Evolutionary conservation across 2,888 invertebrate species (phyloP).

Genomic region (Petrophora chlorosata): DNA sequence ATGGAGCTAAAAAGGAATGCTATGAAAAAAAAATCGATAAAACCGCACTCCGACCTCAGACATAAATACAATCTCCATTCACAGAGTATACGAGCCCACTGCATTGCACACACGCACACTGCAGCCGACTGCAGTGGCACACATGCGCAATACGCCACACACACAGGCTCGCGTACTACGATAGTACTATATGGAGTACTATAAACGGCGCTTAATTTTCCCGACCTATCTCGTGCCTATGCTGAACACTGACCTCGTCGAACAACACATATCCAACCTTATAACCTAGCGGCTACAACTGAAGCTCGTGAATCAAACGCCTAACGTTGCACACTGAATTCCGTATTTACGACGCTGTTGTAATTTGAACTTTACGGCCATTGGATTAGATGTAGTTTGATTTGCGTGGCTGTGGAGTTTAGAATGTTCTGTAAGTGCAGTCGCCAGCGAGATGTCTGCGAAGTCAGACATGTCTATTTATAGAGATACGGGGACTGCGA

Average conservation of each 20-base stretch:
- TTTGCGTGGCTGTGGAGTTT: slow-evolving; percentile 21
- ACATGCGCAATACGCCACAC: slow-evolving; percentile 47
- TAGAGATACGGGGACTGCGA: slow-evolving; percentile 63
- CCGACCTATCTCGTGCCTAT: slow-evolving; percentile 69
- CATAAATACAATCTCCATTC: slow-evolving; percentile 65
- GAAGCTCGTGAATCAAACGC: slow-evolving; percentile 30
- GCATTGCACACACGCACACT: slow-evolving; percentile 49
- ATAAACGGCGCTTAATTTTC: slow-evolving; percentile 76
- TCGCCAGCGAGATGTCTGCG: slow-evolving; percentile 65
- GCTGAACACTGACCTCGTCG: slow-evolving; percentile 39
- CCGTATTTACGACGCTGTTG: slow-evolving; percentile 19
- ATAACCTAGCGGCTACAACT: slow-evolving; percentile 31
- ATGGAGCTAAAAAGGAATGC: slow-evolving; percentile 40
- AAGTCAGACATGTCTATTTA: slow-evolving; percentile 76
- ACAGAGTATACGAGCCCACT: slow-evolving; percentile 54
- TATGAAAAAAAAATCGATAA: slow-evolving; percentile 65
- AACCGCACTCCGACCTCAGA: slow-evolving; percentile 54
- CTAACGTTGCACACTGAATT: slow-evolving; percentile 31
- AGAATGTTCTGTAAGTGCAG: slow-evolving; percentile 41
- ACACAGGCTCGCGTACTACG: slow-evolving; percentile 62
- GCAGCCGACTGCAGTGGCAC: slow-evolving; percentile 53
- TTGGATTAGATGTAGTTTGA: slow-evolving; percentile 39
- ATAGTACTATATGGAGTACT: slow-evolving; percentile 76
- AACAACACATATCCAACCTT: slow-evolving; percentile 45
- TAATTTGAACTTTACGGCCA: slow-evolving; percentile 44